These are phyloP conservation scores for Antechinus flavipes DNA, from an alignment of 2,113 vertebrate species.

Conservation along the genomic window DNA sequence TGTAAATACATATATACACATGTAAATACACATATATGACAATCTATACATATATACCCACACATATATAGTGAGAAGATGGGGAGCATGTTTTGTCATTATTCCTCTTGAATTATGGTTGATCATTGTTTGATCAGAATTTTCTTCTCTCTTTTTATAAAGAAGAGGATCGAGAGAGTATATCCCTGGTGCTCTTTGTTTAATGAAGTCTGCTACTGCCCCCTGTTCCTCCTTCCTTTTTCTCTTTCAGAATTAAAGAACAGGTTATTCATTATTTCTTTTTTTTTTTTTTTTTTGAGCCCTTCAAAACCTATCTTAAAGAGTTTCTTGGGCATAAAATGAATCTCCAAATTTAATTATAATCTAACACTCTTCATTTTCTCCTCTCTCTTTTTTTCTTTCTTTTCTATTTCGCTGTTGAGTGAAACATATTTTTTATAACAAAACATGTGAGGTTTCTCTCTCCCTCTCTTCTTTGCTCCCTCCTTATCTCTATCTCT, in stretches of 20 bases:
- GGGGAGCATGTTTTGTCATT: not conserved
- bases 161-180: not conserved
- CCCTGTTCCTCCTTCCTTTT: not conserved
- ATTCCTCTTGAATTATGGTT: not conserved
- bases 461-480: not conserved
- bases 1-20: too few relatives aligned
- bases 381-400: not conserved
- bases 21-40: not conserved
- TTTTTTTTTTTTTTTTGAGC: not conserved
- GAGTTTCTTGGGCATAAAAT: not conserved
- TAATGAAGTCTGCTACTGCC: not conserved
- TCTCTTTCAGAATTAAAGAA: not conserved
- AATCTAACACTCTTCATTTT: not conserved
- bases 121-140: not conserved
- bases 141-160: not conserved
- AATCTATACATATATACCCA: not conserved
- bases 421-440: not conserved
- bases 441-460: not conserved
- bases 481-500: not conserved
- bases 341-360: not conserved
- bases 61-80: not conserved
- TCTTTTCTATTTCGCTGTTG: not conserved
- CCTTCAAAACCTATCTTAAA: not conserved
- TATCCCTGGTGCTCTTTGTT: not conserved
- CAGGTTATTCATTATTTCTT: not conserved